These are phyloP conservation scores for Nycteola revayana DNA, from an alignment of 2,888 invertebrate genomes.

Conservation along the genomic window DNA sequence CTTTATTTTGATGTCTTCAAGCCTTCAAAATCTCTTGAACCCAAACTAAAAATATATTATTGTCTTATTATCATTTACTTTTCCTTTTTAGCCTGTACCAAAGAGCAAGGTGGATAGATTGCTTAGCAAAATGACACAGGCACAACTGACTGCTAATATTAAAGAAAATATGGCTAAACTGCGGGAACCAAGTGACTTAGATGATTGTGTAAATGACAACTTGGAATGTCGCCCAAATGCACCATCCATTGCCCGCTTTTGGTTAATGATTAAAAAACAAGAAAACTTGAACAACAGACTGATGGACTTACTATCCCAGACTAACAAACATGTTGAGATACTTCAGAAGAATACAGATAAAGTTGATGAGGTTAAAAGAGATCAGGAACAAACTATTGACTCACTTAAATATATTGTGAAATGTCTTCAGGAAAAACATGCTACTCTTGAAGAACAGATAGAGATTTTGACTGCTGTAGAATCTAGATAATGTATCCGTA, in stretches of 20 bases:
- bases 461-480: constrained; percentile 71
- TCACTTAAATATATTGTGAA: constrained; percentile 67
- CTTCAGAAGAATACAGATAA: constrained; percentile 56
- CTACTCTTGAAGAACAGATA: constrained; percentile 71
- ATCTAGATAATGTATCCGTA: constrained; percentile 59
- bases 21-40: too few relatives aligned
- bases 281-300: constrained; percentile 60
- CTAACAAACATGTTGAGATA: constrained; percentile 57
- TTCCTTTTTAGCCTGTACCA: not conserved
- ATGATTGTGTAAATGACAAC: constrained; percentile 53
- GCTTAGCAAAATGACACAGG: constrained; percentile 50
- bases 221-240: constrained; percentile 52
- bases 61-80: too few relatives aligned
- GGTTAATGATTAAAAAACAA: constrained; percentile 70
- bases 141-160: constrained; percentile 57
- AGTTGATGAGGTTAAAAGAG: constrained; percentile 43
- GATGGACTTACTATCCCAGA: constrained; percentile 52
- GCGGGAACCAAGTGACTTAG: constrained; percentile 56
- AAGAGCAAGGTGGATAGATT: constrained; percentile 44
- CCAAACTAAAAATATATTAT: too few relatives aligned
- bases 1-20: too few relatives aligned
- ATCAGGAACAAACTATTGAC: constrained; percentile 57
- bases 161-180: constrained; percentile 47
- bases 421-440: constrained; percentile 70
- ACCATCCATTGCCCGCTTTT: constrained; percentile 56